Percentiles rank a stretch among this genome's conserved stretches.
These are phyloP conservation scores for Cryptoblepharus egeriae DNA, from an alignment of 2,797 vertebrate species.

Conservation along the genomic window DNA sequence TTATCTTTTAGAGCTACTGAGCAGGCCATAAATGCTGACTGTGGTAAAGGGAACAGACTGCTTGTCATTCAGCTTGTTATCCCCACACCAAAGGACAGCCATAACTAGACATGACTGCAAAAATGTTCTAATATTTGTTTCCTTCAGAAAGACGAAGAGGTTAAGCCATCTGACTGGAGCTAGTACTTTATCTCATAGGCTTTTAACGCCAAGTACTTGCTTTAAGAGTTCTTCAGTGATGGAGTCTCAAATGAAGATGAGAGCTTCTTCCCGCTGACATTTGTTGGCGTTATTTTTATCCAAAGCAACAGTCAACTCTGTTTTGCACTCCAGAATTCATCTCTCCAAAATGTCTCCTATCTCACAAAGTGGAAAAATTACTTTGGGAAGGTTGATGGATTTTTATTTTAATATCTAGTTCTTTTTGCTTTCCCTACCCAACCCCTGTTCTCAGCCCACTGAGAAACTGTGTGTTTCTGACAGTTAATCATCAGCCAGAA, in stretches of 20 bases:
- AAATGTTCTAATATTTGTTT: background rate
- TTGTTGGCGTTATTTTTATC: constrained; percentile 10
- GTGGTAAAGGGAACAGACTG: background rate
- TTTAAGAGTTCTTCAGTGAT: background rate
- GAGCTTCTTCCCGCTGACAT: background rate
- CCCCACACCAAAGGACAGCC: background rate
- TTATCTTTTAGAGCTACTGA: background rate
- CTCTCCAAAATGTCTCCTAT: background rate
- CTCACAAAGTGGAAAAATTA: background rate
- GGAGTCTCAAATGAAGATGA: background rate
- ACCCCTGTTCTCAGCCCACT: background rate
- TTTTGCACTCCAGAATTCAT: background rate
- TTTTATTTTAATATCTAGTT: background rate
- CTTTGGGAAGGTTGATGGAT: background rate
- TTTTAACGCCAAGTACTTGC: constrained; percentile 18
- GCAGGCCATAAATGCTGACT: background rate
- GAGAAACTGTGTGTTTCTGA: background rate
- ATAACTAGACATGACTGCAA: background rate
- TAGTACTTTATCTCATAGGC: background rate
- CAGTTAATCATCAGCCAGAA: background rate
- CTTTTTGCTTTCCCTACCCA: background rate
- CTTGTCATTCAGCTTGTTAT: background rate
- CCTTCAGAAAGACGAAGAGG: background rate
- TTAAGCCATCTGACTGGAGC: background rate
- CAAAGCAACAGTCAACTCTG: background rate